A percentile compares a stretch with the other conserved stretches of the same genome.
These are phyloP conservation scores for Porites australiensis DNA, from an alignment of 64 coral and sea anemone genomes.

Conservation along the genomic window DNA sequence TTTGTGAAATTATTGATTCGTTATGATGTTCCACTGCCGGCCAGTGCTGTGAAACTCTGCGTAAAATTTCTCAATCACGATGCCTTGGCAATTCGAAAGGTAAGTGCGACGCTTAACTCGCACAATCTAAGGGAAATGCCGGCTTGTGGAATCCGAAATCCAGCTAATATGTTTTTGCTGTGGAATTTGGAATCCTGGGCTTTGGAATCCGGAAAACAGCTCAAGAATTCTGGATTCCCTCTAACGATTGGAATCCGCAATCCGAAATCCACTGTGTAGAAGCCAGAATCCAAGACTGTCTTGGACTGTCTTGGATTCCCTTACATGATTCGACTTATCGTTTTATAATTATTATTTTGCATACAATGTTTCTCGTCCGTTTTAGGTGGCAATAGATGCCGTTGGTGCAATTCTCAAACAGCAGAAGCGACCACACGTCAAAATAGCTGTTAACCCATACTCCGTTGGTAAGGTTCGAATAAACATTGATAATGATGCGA, in stretches of 20 bases:
- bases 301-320: too few species aligned
- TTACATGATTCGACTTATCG: too few species aligned
- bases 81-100: constrained; percentile 91
- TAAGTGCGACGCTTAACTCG: neutral
- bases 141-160: too few species aligned
- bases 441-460: constrained; percentile 83
- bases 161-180: too few species aligned
- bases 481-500: too few species aligned
- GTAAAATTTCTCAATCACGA: constrained; percentile 83
- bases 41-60: constrained; percentile 47
- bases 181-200: too few species aligned
- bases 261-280: too few species aligned
- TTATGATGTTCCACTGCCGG: constrained; percentile 80
- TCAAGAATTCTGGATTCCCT: too few species aligned
- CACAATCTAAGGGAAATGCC: too few species aligned
- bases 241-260: too few species aligned
- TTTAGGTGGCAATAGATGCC: constrained; percentile 89
- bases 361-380: neutral
- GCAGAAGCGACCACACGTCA: constrained; percentile 82
- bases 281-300: too few species aligned
- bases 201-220: too few species aligned
- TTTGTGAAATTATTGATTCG: constrained; percentile 83
- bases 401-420: constrained; percentile 89
- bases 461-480: constrained; percentile 65
- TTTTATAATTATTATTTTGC: neutral